Percentiles rank a stretch among this genome's conserved stretches.
phyloP scores from a whole-genome alignment of 30 jellyfish, hydroid and myxozoan genomes.

The Mastigias papua region DNA sequence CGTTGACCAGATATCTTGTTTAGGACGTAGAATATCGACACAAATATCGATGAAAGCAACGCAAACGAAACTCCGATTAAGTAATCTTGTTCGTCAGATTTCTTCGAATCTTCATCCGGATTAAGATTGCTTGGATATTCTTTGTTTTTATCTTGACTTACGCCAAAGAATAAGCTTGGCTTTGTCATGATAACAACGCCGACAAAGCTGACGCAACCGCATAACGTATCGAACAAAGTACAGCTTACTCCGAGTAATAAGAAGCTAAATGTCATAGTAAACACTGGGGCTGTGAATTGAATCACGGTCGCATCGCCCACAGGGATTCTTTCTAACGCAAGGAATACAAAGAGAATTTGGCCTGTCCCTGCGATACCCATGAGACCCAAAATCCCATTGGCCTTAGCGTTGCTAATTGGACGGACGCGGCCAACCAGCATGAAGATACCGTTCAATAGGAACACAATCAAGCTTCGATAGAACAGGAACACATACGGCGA shows the following conservation, averaged over 20 bases:
- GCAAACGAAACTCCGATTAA: conserved; percentile 74
- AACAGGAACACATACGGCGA: conserved; percentile 71
- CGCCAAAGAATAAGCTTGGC: conserved; percentile 85
- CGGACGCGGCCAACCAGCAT: conserved; percentile 81
- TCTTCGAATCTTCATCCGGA: conserved; percentile 34
- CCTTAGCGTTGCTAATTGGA: conserved; percentile 47
- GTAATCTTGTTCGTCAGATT: conserved; percentile 62
- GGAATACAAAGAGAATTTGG: conserved; percentile 66
- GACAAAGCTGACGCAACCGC: conserved; percentile 84
- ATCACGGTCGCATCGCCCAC: conserved; percentile 90
- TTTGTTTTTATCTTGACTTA: conserved; percentile 1
- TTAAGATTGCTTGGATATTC: conserved; percentile 49
- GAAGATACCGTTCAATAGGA: conserved; percentile 46
- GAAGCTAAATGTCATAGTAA: conserved; percentile 80
- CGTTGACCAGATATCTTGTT: conserved; percentile 77
- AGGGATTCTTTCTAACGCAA: conserved; percentile 81
- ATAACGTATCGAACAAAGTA: conserved; percentile 68
- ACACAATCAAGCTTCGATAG: conserved; percentile 70
- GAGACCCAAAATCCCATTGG: conserved; percentile 14
- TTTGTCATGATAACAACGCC: conserved; percentile 86
- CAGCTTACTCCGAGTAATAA: conserved; percentile 76
- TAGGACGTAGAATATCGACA: conserved; percentile 73
- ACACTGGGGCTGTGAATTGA: conserved; percentile 95
- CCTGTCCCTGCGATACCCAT: conserved; percentile 92
- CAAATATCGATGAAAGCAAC: conserved; percentile 65